Percentiles rank a stretch among this genome's conserved stretches.
Conservation (phyloP, 2,113 vertebrate genomes). For the Bubo scandiacus region DNA sequence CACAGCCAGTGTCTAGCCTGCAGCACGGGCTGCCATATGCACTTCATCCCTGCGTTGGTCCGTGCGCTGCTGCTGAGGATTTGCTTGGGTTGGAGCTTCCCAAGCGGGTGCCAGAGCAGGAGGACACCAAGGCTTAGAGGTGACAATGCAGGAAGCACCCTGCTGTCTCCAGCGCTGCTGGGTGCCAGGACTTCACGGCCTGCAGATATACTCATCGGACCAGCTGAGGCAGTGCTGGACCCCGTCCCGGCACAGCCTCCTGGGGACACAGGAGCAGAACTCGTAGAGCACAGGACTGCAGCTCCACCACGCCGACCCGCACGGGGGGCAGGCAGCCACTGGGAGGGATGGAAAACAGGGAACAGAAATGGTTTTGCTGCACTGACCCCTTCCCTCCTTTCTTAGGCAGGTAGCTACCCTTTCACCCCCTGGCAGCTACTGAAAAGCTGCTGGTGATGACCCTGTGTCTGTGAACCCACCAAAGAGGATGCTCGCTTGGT, state of each 20-base stretch:
- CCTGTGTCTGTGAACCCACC: not conserved
- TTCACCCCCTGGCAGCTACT: not conserved
- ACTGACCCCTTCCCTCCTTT: not conserved
- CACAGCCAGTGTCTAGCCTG: not conserved
- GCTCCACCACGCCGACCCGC: conserved; percentile 72
- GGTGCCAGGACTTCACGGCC: not conserved
- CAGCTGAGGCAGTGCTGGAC: conserved; percentile 77
- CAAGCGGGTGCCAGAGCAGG: not conserved
- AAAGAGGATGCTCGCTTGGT: not conserved
- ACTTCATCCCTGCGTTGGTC: accelerated
- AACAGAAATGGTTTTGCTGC: not conserved
- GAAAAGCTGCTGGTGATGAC: not conserved
- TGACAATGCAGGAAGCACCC: not conserved
- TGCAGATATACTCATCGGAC: conserved; percentile 77
- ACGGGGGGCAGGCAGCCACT: conserved; percentile 69
- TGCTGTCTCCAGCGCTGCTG: not conserved
- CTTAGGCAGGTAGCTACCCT: accelerated
- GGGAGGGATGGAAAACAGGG: not conserved
- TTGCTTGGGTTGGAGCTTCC: not conserved
- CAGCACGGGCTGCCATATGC: accelerated
- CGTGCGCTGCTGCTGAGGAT: not conserved
- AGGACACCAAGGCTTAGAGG: not conserved
- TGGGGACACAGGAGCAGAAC: conserved; percentile 78
- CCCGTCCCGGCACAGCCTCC: conserved; percentile 65
- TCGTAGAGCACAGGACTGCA: conserved; percentile 66